Evolutionary conservation across 2,888 invertebrate species (phyloP), one percentile per base, ranked within the genome.

Genomic region (Himalopsyche tibetana): DNA sequence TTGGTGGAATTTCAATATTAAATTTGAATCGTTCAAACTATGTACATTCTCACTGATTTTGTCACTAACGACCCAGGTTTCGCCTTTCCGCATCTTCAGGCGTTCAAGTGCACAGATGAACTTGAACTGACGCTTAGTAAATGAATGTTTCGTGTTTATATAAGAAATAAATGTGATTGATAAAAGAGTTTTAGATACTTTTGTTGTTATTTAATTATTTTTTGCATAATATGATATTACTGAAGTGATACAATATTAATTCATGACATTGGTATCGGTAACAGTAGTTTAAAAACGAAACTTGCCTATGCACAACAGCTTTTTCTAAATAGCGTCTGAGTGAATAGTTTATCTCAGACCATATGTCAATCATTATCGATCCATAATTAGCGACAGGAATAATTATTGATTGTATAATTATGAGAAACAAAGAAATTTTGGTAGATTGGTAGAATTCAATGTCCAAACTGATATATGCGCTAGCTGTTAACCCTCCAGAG

Each of bases 241-340:
- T 11, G 3, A 19, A 63, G 63, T 19, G 19, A 19, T 63, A 28
- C 19, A 63, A 28, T 28, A 28, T 28, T 28, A 28, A 28, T 28
- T 28, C 28, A 28, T 28, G 28, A 0, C 28, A 28, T 28, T 28
- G 28, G 28, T 28, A 28, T 28, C 2, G 28, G 28, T 28, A 28
- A 28, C 28, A 28, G 28, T 28, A 28, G 28, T 28, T 28, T 28
- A 28, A 28, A 28, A 28, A 28, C 28, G 28, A 28, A 28, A 28
- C 1, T 28, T 28, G 42, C 42, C 9, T 42, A 42, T 9, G 6
- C 42, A 42, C 42, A 42, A 42, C 42, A 9, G 42, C 45, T 17
- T 36, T n/a, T 79, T 56, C 56, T 56, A 56, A 63, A 63, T 19
- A 19, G 63, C 42, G 40, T 85, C 84, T 82, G 85, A 87, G 86